These are phyloP conservation scores for Carapus acus DNA, from an alignment of 2,797 vertebrate genomes.

Conservation along the genomic window DNA sequence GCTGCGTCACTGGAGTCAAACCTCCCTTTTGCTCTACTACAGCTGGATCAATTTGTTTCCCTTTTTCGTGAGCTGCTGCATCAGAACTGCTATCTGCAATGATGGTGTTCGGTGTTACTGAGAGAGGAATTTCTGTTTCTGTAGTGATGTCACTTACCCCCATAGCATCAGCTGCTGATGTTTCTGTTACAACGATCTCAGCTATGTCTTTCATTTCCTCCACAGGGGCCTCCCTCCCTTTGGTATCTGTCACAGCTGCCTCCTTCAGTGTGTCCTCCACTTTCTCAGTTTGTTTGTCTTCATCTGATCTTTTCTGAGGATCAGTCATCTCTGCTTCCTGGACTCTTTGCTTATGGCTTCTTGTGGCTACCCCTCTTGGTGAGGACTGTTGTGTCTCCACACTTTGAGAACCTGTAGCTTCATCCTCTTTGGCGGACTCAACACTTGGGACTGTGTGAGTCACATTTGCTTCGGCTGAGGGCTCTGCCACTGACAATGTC, in stretches of 20 bases:
- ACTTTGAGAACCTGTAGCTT: slow-evolving; percentile 56
- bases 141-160: neutral
- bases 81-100: neutral
- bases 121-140: slow-evolving; percentile 12
- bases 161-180: neutral
- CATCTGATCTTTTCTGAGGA: too few relatives aligned
- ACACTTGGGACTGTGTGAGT: neutral
- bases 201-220: neutral
- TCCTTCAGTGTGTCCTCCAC: neutral
- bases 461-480: neutral
- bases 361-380: slow-evolving; percentile 69
- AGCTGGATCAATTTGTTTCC: too few relatives aligned
- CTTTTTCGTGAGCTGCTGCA: neutral
- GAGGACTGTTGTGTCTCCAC: slow-evolving; percentile 70
- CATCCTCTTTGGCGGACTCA: neutral
- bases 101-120: neutral
- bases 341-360: slow-evolving; percentile 40
- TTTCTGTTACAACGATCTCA: neutral
- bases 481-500: neutral
- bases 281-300: too few relatives aligned
- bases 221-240: neutral
- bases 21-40: neutral
- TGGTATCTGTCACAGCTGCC: neutral
- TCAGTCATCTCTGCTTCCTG: too few relatives aligned
- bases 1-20: neutral